Percentiles rank a stretch among this genome's conserved stretches.
phyloP scores from a whole-genome alignment of 53 echinoderm and acorn worm species.

The Pentamera pediparva region DNA sequence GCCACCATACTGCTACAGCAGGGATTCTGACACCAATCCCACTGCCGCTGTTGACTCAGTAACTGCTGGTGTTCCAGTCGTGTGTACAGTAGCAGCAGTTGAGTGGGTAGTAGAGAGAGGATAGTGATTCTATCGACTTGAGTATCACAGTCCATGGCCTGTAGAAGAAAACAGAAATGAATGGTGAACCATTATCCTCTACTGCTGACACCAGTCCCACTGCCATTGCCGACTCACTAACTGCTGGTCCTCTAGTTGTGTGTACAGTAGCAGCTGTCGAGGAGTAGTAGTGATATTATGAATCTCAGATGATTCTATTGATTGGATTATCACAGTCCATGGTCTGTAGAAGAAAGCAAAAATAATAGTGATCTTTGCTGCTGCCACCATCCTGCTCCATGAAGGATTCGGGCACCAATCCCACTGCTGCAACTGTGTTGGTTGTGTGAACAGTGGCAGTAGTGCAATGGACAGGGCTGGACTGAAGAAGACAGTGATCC shows the following conservation, averaged over 20 bases:
- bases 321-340: constrained; percentile 52
- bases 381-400: no score
- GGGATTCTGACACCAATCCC: constrained; percentile 62
- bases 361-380: no score
- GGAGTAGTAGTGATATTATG: constrained; percentile 53
- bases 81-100: constrained; percentile 38
- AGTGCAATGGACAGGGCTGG: no score
- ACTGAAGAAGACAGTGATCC: no score
- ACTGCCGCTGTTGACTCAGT: constrained; percentile 32
- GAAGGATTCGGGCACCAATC: no score
- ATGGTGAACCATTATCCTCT: no score
- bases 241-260: constrained; percentile 34
- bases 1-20: constrained; percentile 54
- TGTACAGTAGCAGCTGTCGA: constrained; percentile 36
- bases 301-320: constrained; percentile 53
- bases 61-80: constrained; percentile 37
- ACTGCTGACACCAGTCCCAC: constrained; percentile 64
- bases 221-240: constrained; percentile 37
- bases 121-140: constrained; percentile 54
- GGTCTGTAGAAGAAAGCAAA: no score
- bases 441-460: no score
- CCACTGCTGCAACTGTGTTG: no score
- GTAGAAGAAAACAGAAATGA: no score
- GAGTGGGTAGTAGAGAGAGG: constrained; percentile 51
- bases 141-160: constrained; percentile 59